Evolutionary conservation across 2,888 invertebrate genomes (phyloP).

Genomic region (Lissonota sp.): DNA sequence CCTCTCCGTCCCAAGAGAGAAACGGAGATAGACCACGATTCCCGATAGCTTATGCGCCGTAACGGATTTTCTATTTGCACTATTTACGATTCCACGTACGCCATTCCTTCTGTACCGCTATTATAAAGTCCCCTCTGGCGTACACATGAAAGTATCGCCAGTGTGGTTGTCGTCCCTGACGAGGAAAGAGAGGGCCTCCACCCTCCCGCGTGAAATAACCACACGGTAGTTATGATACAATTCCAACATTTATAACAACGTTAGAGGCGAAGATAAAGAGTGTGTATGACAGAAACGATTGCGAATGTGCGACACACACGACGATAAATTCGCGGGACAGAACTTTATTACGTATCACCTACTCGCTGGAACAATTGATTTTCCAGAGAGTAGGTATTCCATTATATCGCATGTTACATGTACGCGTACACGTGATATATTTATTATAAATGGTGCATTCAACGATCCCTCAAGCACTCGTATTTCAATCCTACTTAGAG

Average conservation of each 20-base stretch:
- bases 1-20: conserved; percentile 40
- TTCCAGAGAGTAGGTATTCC: conserved; percentile 31
- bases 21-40: conserved; percentile 41
- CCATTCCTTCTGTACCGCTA: conserved; percentile 57
- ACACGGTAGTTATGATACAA: conserved; percentile 3
- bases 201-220: conserved; percentile 24
- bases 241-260: conserved; percentile 49
- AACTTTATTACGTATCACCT: conserved; percentile 61
- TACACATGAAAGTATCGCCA: conserved; percentile 60
- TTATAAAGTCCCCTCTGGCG: conserved; percentile 62
- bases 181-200: conserved; percentile 13
- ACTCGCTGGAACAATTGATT: conserved; percentile 51
- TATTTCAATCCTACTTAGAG: conserved; percentile 7
- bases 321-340: conserved; percentile 55
- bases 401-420: not conserved
- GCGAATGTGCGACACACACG: conserved; percentile 2
- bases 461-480: conserved; percentile 1
- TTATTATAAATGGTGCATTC: not conserved
- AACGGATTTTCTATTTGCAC: conserved; percentile 78
- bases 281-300: not conserved
- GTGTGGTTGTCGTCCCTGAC: conserved; percentile 42
- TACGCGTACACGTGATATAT: not conserved
- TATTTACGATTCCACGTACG: conserved; percentile 73
- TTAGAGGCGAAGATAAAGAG: conserved; percentile 13
- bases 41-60: conserved; percentile 73